Conservation (phyloP, 2,888 invertebrate species). For the Macaria notata region DNA sequence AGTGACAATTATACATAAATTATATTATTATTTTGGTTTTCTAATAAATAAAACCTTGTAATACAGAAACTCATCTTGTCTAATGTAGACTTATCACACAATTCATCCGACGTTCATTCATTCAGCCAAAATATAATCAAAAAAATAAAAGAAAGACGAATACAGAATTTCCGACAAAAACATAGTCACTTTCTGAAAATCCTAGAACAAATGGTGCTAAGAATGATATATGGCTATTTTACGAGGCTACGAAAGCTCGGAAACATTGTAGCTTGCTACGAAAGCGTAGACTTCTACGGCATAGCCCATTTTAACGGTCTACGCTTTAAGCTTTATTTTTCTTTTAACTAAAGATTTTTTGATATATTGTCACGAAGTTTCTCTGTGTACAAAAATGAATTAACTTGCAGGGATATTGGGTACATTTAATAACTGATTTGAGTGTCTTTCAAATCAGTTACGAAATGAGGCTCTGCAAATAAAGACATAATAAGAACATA, state of each 20-base stretch:
- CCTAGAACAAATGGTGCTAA: slow-evolving; percentile 20
- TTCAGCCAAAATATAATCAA: slow-evolving; percentile 1
- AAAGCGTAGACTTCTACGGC: slow-evolving; percentile 19
- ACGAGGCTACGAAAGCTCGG: slow-evolving; percentile 26
- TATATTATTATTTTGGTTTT: too few relatives aligned
- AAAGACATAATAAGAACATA: too few relatives aligned
- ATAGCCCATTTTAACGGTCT: slow-evolving; percentile 12
- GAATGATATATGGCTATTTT: slow-evolving; percentile 31
- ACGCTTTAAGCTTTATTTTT: slow-evolving; percentile 7
- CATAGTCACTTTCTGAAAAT: slow-evolving; percentile 11
- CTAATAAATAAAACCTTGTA: too few relatives aligned
- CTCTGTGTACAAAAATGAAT: not conserved
- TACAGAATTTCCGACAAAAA: slow-evolving; percentile 8
- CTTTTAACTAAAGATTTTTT: slow-evolving; percentile 3
- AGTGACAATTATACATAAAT: too few relatives aligned
- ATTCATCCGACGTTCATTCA: not conserved
- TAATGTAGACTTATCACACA: too few relatives aligned
- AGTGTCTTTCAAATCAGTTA: too few relatives aligned
- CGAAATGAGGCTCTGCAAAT: too few relatives aligned
- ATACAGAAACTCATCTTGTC: too few relatives aligned
- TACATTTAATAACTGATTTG: too few relatives aligned
- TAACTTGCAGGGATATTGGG: too few relatives aligned
- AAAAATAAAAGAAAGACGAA: not conserved
- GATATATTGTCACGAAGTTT: not conserved
- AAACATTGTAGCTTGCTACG: slow-evolving; percentile 30